Evolutionary conservation across 92 coral and sea anemone species (phyloP).

Genomic region (Zoanthus gigantus): DNA sequence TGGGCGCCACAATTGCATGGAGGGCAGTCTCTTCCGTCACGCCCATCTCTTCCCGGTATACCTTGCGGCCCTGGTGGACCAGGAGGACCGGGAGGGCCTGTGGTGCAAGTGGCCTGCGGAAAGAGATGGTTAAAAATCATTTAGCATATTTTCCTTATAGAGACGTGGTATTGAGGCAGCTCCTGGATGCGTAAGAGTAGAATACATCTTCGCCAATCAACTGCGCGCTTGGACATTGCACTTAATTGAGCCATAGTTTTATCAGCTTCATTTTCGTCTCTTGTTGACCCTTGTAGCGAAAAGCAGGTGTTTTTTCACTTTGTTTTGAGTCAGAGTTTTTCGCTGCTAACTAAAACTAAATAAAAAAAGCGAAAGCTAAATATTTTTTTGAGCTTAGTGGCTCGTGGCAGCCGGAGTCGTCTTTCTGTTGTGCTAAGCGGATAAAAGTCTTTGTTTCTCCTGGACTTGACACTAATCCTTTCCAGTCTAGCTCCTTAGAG

Average conservation of each 20-base stretch:
- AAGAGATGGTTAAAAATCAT: not conserved
- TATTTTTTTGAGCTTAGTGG: not conserved
- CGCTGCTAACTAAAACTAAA: not conserved
- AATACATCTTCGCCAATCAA: too few relatives aligned
- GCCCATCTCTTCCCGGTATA: slow-evolving; percentile 48
- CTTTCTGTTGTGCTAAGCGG: not conserved
- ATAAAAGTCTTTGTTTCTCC: not conserved
- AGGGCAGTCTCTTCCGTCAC: slow-evolving; percentile 48
- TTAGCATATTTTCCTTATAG: too few relatives aligned
- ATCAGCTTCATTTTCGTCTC: too few relatives aligned
- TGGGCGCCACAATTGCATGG: slow-evolving; percentile 29
- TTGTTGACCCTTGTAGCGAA: too few relatives aligned
- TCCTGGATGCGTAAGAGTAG: too few relatives aligned
- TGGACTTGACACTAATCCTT: not conserved
- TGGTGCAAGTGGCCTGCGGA: slow-evolving; percentile 19
- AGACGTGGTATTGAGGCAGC: too few relatives aligned
- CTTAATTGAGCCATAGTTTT: too few relatives aligned
- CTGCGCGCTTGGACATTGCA: too few relatives aligned
- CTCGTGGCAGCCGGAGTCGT: not conserved
- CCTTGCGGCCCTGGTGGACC: slow-evolving; percentile 43
- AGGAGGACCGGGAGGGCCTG: slow-evolving; percentile 46
- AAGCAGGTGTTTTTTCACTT: not conserved
- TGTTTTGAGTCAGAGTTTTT: not conserved
- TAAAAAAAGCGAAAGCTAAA: not conserved
- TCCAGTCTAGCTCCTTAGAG: not conserved